These are phyloP conservation scores for Graphium colonna DNA, from an alignment of 2,888 invertebrate species.

Conservation along the genomic window DNA sequence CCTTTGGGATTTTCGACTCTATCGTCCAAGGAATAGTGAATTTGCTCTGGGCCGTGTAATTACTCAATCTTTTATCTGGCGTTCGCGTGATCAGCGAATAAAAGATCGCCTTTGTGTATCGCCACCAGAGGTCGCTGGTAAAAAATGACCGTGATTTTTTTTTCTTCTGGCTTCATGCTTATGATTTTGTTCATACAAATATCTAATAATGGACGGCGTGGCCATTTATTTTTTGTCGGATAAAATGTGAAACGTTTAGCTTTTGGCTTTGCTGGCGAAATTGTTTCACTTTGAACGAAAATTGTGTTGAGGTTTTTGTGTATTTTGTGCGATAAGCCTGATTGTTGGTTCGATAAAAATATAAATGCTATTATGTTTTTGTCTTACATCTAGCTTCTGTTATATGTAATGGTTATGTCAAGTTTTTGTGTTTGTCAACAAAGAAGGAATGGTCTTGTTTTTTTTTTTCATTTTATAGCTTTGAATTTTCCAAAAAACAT, in stretches of 20 bases:
- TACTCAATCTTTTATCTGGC: constrained; percentile 20
- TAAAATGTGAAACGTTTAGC: constrained; percentile 4
- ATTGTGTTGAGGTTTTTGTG: too few species aligned
- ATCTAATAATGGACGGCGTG: constrained; percentile 15
- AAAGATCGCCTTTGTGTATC: constrained; percentile 23
- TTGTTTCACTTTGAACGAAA: neutral
- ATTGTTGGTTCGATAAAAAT: too few species aligned
- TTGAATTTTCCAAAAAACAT: too few species aligned
- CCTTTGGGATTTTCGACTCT: constrained; percentile 16
- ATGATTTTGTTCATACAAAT: constrained; percentile 21
- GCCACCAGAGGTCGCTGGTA: constrained; percentile 14
- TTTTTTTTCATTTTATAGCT: too few species aligned
- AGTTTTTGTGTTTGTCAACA: too few species aligned
- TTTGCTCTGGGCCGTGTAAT: constrained; percentile 2
- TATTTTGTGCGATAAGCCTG: too few species aligned
- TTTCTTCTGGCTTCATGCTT: neutral
- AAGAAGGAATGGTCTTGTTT: too few species aligned
- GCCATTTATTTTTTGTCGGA: constrained; percentile 18
- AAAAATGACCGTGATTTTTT: constrained; percentile 24
- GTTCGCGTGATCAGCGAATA: constrained; percentile 20
- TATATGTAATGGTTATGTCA: too few species aligned
- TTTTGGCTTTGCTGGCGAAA: neutral
- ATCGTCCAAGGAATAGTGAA: neutral
- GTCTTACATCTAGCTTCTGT: too few species aligned
- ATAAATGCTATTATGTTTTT: too few species aligned